These are phyloP conservation scores for Zaprionus inermis DNA, from an alignment of 1,140 invertebrate species.

Conservation along the genomic window DNA sequence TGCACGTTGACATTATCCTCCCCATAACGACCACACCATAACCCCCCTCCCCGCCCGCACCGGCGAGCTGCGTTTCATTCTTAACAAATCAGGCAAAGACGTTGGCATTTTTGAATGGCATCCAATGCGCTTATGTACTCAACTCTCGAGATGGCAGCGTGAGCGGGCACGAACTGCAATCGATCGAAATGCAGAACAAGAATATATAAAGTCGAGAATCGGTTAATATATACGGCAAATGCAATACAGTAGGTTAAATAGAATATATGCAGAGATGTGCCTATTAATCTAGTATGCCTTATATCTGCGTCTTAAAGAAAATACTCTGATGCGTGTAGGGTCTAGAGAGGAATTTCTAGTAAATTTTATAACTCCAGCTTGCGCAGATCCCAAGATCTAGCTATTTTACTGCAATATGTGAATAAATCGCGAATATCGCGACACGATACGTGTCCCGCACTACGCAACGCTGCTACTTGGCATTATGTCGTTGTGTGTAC, in stretches of 20 bases:
- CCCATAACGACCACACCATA: too few relatives aligned
- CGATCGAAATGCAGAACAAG: not conserved
- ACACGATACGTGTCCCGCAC: not conserved
- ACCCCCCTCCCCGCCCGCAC: not conserved
- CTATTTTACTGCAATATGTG: not conserved
- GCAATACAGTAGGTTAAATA: too few relatives aligned
- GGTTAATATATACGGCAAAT: too few relatives aligned
- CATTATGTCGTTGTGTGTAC: not conserved
- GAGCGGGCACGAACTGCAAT: not conserved
- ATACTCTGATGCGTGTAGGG: not conserved
- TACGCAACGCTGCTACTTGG: not conserved
- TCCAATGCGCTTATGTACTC: slow-evolving; percentile 44
- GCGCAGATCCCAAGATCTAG: not conserved
- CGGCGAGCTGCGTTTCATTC: slow-evolving; percentile 37
- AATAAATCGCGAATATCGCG: not conserved
- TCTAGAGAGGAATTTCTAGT: too few relatives aligned
- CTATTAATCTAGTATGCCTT: too few relatives aligned
- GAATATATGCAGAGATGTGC: too few relatives aligned
- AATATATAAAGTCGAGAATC: not conserved
- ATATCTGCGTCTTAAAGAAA: not conserved
- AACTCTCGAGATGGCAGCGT: slow-evolving; percentile 6
- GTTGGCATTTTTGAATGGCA: slow-evolving; percentile 59
- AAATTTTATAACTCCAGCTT: not conserved
- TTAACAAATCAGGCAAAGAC: slow-evolving; percentile 20
- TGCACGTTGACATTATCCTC: not conserved